Base-by-base conservation (phyloP, 2,888 invertebrate species). In the Neuroscelio doddi region DNA sequence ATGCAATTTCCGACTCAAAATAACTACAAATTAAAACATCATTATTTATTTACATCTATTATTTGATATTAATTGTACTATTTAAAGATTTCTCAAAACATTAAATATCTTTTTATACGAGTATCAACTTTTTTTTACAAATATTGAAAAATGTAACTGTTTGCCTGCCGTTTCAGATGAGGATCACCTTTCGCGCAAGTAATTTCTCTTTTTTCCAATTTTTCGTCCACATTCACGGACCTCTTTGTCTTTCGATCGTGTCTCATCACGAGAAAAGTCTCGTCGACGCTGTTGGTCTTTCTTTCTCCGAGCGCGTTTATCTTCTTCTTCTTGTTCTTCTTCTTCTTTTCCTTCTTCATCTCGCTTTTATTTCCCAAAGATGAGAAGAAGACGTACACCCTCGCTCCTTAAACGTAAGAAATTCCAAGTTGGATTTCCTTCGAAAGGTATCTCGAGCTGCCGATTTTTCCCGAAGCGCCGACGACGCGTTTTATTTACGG, bases 401-500 rank as follows among this genome's bases (percentile, higher is more conserved):
- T 29, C 12, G 14, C 26, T 36, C 8, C 24, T 1, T 26, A 32
- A 21, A 12, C 32, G 34, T 12, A n/a, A n/a, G 24, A 34, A 24
- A n/a, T 41, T 41, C 29, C 53, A 27, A 45, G 32, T 36, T 52
- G 34, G 15, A 34, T 44, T 27, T 26, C 41, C 27, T 38, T 41
- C 34, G 14, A 26, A 17, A 34, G 36, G 4, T 47, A 9, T 32
- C 14, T 46, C 12, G 46, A 8, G 45, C 7, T 16, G 32, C 26
- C 56, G 51, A 51, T 56, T 63, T 56, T 51, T 47, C 38, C 14
- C 42, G 50, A 62, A 50, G 38, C 21, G 41, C 24, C 29, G 55
- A 36, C 42, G 29, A 36, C 9, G 34, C 36, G 30, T 29, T 64
- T 57, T 64, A 64, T 64, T 64, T 64, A 64, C 15, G 49, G 41